A percentile compares a stretch with the other conserved stretches of the same genome.
These are phyloP conservation scores for Rutilus rutilus DNA, from an alignment of 2,113 vertebrate species.

Conservation along the genomic window DNA sequence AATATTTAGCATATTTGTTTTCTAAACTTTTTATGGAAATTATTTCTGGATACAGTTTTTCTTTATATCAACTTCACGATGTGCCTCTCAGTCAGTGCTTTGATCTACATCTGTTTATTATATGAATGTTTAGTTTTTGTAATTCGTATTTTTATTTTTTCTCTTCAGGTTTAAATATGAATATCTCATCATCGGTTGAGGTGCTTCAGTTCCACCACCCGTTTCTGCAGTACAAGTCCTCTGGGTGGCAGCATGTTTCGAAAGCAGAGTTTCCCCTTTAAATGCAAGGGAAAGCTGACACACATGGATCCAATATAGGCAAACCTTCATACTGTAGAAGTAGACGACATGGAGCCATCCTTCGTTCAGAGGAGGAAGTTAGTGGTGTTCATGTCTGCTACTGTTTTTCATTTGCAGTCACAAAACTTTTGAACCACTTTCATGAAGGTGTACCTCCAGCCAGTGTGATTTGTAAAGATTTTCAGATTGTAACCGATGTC, in stretches of 20 bases:
- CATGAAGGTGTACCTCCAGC: conserved; percentile 43
- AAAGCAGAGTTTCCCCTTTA: conserved; percentile 34
- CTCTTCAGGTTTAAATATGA: background rate
- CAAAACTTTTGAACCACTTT: conserved; percentile 54
- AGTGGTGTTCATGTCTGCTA: conserved; percentile 68
- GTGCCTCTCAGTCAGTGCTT: background rate
- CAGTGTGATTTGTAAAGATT: conserved; percentile 52
- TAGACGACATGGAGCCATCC: conserved; percentile 71
- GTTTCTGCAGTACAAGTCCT: conserved; percentile 50
- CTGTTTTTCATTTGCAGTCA: conserved; percentile 65
- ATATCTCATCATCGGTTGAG: background rate
- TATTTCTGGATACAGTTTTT: conserved; percentile 19
- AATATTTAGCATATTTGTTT: background rate
- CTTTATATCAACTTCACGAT: background rate
- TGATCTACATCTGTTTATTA: background rate
- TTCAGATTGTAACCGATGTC: conserved; percentile 46
- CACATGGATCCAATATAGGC: conserved; percentile 67
- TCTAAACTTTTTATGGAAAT: background rate
- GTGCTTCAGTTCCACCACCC: background rate
- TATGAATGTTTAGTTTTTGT: background rate
- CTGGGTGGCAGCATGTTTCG: conserved; percentile 58
- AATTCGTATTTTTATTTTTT: background rate
- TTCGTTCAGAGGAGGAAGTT: conserved; percentile 70
- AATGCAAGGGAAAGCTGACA: conserved; percentile 44
- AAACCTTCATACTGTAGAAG: conserved; percentile 61